Base-by-base conservation (phyloP, 2,888 invertebrate species). In the Leptinotarsa rubiginosa region DNA sequence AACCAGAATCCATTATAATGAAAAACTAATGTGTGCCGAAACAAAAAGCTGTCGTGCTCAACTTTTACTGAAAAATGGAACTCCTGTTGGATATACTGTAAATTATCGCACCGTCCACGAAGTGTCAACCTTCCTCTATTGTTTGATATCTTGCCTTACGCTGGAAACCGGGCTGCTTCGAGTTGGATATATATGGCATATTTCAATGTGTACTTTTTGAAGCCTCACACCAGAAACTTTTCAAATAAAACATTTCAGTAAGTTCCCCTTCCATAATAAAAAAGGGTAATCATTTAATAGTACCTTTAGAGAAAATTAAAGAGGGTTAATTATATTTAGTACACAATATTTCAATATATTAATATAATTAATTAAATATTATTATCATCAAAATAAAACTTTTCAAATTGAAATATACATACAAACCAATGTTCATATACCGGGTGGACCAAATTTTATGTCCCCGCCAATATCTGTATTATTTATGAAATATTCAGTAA, bases 21-120 rank as follows among this genome's bases (percentile, higher is more conserved):
- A 81, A 82, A 84, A 82, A 83, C 82, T 83, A 81, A 83, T 80
- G 81, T 77, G 78, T 78, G 79, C 77, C 76, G 65, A 78, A 79
- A 82, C 81, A 83, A 81, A 82, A 83, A 83, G 79, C 79, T 77
- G 75, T 74, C 77, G 72, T 68, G 64, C 77, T 75, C 77, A 83
- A 82, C 78, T 83, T 82, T 81, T 73, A 74, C 73, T 72, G 73
- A 78, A 81, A 82, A 83, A 82, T 77, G 77, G 74, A 80, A 80
- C 78, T 73, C 78, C 69, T 56, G 69, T 41, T 69, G 47, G 56
- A 47, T 69, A 77, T 67, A 72, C 67, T 64, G 52, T 72, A 68
- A 74, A 75, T 77, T 72, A 77, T 72, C 56, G 68, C 68, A 70
- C 67, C 54, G 62, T 70, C 73, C 73, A 66, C 62, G 52, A 73